Conservation (phyloP, 2,888 invertebrate genomes). For the Hyalella azteca region DNA sequence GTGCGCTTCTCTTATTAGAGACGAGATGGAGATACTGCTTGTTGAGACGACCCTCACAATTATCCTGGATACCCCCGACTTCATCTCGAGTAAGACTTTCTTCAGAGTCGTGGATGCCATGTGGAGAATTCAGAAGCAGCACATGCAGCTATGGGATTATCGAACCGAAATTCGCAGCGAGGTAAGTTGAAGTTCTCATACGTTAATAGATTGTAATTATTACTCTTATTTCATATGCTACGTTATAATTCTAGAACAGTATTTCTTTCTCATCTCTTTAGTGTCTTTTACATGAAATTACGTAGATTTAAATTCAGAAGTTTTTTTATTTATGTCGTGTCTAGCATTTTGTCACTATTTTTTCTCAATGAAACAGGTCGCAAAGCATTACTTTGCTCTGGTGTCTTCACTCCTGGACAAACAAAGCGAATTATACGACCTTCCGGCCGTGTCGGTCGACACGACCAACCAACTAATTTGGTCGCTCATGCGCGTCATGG, state of each 20-base stretch:
- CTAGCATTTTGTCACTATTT: too few relatives aligned
- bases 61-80: constrained; percentile 40
- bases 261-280: too few relatives aligned
- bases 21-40: constrained; percentile 53
- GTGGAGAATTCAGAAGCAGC: constrained; percentile 30
- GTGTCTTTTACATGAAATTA: too few relatives aligned
- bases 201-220: too few relatives aligned
- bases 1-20: constrained; percentile 41
- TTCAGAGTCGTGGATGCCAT: constrained; percentile 41
- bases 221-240: too few relatives aligned
- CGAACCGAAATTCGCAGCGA: constrained; percentile 44
- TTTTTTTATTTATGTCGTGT: too few relatives aligned
- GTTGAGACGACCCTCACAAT: constrained; percentile 44
- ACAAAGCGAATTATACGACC: constrained; percentile 50
- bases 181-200: constrained; percentile 39
- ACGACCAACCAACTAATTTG: constrained; percentile 38
- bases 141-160: constrained; percentile 46
- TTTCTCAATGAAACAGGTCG: constrained; percentile 38
- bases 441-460: constrained; percentile 28
- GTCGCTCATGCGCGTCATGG: constrained; percentile 44
- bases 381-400: constrained; percentile 48
- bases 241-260: too few relatives aligned
- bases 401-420: constrained; percentile 49
- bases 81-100: constrained; percentile 52
- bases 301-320: too few relatives aligned